Evolutionary conservation across 2,113 vertebrate species (phyloP).

Genomic region (Trichechus manatus): DNA sequence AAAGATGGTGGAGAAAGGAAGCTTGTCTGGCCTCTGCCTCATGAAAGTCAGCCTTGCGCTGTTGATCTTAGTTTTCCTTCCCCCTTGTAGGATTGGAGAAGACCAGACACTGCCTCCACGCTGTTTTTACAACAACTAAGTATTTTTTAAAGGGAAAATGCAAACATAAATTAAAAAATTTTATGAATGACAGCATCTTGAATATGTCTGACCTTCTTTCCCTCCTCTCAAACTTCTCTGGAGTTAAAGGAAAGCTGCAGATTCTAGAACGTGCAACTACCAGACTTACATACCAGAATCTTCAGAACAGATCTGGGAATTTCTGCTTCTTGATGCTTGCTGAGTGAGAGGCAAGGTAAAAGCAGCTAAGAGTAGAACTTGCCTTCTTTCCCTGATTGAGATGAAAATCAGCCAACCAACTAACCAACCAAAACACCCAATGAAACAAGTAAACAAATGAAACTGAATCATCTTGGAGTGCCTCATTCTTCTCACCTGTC

Average conservation of each 20-base stretch:
- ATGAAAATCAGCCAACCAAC: neutral
- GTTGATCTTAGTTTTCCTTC: no score
- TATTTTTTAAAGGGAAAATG: neutral
- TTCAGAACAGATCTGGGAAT: neutral
- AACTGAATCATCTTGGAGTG: neutral
- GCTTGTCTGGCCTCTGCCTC: no score
- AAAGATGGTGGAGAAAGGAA: no score
- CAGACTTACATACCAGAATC: neutral
- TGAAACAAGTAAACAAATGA: neutral
- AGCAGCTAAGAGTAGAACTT: neutral
- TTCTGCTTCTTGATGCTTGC: neutral
- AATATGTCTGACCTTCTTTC: neutral
- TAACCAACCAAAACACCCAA: neutral
- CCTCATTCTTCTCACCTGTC: neutral
- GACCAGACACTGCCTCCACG: no score
- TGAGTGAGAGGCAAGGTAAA: neutral
- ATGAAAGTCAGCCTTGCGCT: no score
- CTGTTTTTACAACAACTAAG: no score
- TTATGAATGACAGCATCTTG: neutral
- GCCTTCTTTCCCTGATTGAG: neutral
- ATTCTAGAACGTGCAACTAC: neutral
- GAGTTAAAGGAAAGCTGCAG: neutral
- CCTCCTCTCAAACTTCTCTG: neutral
- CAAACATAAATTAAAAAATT: neutral
- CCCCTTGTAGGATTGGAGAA: no score